These are phyloP conservation scores for Podabrus alpinus DNA, from an alignment of 2,888 invertebrate genomes.

Conservation along the genomic window DNA sequence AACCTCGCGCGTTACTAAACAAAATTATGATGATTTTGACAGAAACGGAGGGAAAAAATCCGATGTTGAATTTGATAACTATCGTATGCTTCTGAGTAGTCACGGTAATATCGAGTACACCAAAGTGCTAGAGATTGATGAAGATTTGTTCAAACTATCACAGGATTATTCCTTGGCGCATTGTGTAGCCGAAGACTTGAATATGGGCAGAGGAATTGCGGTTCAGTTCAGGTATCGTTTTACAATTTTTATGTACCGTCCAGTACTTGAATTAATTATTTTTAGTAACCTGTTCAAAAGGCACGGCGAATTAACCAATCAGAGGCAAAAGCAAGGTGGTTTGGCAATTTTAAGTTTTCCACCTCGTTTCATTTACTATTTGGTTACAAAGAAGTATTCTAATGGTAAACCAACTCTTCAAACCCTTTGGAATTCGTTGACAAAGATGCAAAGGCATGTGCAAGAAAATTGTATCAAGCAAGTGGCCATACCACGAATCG, in stretches of 20 bases:
- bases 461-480: constrained; percentile 56
- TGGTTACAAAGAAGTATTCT: constrained; percentile 64
- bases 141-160: constrained; percentile 60
- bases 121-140: constrained; percentile 51
- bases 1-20: neutral
- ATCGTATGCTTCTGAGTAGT: neutral
- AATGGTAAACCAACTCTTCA: constrained; percentile 59
- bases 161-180: constrained; percentile 60
- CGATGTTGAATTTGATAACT: neutral
- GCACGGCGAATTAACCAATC: constrained; percentile 49
- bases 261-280: constrained; percentile 27
- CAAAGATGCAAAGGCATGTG: constrained; percentile 55
- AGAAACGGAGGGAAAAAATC: neutral
- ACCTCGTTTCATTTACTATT: constrained; percentile 60
- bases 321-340: constrained; percentile 52
- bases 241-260: constrained; percentile 13
- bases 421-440: constrained; percentile 55
- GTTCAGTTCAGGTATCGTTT: constrained; percentile 53
- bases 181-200: constrained; percentile 63
- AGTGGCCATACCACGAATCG: constrained; percentile 67
- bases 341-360: constrained; percentile 57
- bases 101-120: neutral
- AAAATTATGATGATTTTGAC: neutral
- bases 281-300: constrained; percentile 48
- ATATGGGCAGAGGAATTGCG: constrained; percentile 63